Evolutionary conservation across 2,113 vertebrate genomes (phyloP).

Genomic region (Trachemys scripta): DNA sequence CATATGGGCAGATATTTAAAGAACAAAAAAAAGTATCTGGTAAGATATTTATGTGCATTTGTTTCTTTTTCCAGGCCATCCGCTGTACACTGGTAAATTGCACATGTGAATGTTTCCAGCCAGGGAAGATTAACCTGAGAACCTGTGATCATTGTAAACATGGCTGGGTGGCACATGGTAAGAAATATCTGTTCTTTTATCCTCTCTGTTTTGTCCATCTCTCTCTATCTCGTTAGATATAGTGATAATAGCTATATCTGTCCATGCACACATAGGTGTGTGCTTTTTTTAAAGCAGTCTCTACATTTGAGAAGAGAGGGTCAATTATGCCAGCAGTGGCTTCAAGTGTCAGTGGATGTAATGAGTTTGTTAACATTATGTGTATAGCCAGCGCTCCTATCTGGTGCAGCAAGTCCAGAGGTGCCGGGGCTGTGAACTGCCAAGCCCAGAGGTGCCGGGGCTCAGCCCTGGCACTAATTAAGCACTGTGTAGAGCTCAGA

Average conservation of each 20-base stretch:
- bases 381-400: background rate
- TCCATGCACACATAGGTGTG: background rate
- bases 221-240: background rate
- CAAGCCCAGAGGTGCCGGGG: too few relatives aligned
- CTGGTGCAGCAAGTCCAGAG: too few relatives aligned
- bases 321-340: background rate
- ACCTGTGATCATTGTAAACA: slow-evolving; percentile 99
- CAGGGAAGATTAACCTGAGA: slow-evolving; percentile 98
- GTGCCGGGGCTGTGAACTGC: too few relatives aligned
- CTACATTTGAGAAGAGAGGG: background rate
- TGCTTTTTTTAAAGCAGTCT: background rate
- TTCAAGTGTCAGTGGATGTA: background rate
- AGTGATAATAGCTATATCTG: background rate
- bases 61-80: slow-evolving; percentile 89
- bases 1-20: background rate
- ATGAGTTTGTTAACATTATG: background rate
- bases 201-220: background rate
- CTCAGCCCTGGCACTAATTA: too few relatives aligned
- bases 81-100: slow-evolving; percentile 99
- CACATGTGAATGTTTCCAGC: slow-evolving; percentile 98
- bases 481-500: background rate
- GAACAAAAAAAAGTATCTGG: background rate
- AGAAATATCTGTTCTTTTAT: slow-evolving; percentile 65
- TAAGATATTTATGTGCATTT: slow-evolving; percentile 47
- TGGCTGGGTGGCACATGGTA: slow-evolving; percentile 99